Conservation (phyloP, 2,888 invertebrate species). For the Sphaeridia pumilis region DNA sequence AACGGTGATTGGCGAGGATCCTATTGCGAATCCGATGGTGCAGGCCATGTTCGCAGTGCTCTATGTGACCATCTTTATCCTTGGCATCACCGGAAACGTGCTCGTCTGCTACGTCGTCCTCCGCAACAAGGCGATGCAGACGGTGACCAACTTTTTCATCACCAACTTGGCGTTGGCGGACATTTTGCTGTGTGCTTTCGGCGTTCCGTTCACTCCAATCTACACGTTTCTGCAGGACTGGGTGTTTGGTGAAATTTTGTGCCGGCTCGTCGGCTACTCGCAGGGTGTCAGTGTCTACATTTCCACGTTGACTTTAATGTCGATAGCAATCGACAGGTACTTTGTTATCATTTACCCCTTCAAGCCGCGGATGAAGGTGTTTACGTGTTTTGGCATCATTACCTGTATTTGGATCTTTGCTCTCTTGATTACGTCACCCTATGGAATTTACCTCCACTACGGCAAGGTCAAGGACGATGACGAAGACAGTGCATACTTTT, state of each 20-base stretch:
- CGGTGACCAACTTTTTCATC: slow-evolving; percentile 95
- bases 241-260: slow-evolving; percentile 82
- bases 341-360: slow-evolving; percentile 96
- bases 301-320: slow-evolving; percentile 88
- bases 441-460: slow-evolving; percentile 40
- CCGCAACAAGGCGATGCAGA: slow-evolving; percentile 89
- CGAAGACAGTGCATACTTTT: slow-evolving; percentile 38
- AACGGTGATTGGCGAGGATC: too few relatives aligned
- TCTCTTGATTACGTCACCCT: slow-evolving; percentile 75
- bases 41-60: slow-evolving; percentile 63
- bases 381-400: slow-evolving; percentile 73
- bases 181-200: slow-evolving; percentile 79
- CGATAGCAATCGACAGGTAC: slow-evolving; percentile 94
- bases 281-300: slow-evolving; percentile 89
- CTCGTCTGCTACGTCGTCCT: slow-evolving; percentile 89
- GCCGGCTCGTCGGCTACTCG: slow-evolving; percentile 84
- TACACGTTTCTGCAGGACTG: slow-evolving; percentile 83
- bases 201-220: slow-evolving; percentile 91
- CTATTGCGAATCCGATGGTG: slow-evolving; percentile 54
- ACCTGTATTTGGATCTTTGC: slow-evolving; percentile 83
- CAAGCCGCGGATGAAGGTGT: slow-evolving; percentile 76
- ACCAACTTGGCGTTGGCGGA: slow-evolving; percentile 92
- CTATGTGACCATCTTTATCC: slow-evolving; percentile 68
- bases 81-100: slow-evolving; percentile 80
- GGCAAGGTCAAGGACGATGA: slow-evolving; percentile 35